phyloP scores from a whole-genome alignment of 2,888 invertebrate genomes.

The Scaptomyza flava region DNA sequence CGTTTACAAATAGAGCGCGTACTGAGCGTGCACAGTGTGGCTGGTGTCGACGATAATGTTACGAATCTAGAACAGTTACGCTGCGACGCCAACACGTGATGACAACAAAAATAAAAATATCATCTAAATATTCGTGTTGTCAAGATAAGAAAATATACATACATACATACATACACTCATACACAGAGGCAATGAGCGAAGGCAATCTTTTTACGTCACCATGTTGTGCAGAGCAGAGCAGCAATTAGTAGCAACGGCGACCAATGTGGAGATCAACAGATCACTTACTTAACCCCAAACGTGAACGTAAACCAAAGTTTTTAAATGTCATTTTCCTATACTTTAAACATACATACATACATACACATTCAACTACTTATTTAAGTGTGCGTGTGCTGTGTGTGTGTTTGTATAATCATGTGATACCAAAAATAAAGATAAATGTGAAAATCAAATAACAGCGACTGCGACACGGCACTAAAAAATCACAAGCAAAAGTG shows the following conservation, averaged over 20 bases:
- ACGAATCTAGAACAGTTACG: slow-evolving; percentile 26
- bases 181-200: slow-evolving; percentile 47
- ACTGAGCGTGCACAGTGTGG: slow-evolving; percentile 53
- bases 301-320: slow-evolving; percentile 61
- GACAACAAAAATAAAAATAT: slow-evolving; percentile 25
- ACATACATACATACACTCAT: background rate
- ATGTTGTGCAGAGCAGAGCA: slow-evolving; percentile 17
- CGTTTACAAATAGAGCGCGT: slow-evolving; percentile 19
- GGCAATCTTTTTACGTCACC: slow-evolving; percentile 72
- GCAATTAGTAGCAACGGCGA: slow-evolving; percentile 41
- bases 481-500: slow-evolving; percentile 79
- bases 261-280: slow-evolving; percentile 75
- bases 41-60: slow-evolving; percentile 27
- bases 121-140: slow-evolving; percentile 39
- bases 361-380: background rate
- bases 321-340: slow-evolving; percentile 74
- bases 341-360: slow-evolving; percentile 22
- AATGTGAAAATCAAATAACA: slow-evolving; percentile 82
- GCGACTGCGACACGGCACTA: slow-evolving; percentile 73
- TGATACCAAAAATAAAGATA: slow-evolving; percentile 76
- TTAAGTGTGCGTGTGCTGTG: slow-evolving; percentile 10
- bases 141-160: slow-evolving; percentile 47
- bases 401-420: slow-evolving; percentile 70
- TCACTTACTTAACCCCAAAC: slow-evolving; percentile 68
- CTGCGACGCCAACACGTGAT: slow-evolving; percentile 62